A percentile compares a stretch with the other conserved stretches of the same genome.
Evolutionary conservation across 53 echinoderm and acorn worm species (phyloP).

Genomic region (Crossaster papposus): DNA sequence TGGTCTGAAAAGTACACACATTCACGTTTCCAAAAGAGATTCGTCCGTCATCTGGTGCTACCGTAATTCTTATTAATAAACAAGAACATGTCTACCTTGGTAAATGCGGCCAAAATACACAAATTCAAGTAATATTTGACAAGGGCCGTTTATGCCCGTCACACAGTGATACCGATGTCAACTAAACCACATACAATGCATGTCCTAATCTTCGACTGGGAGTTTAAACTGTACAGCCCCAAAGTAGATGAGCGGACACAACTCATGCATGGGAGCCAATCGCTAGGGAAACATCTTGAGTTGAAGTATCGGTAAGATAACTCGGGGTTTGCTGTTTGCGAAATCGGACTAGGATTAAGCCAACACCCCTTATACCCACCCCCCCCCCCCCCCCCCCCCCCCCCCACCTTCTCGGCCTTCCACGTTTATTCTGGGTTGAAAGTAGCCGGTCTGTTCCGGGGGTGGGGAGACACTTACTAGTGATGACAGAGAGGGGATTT

Average conservation of each 20-base stretch:
- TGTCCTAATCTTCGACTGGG: background rate
- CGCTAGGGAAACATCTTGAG: conserved; percentile 24
- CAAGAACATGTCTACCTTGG: no score
- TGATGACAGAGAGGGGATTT: background rate
- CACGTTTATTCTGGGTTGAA: background rate
- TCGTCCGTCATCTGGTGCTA: no score
- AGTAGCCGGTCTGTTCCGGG: background rate
- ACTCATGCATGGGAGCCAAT: conserved; percentile 5
- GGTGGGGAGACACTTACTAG: background rate
- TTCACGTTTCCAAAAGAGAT: no score
- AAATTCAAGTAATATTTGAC: no score
- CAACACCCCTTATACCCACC: background rate
- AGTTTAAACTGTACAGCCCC: background rate
- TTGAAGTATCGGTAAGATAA: conserved; percentile 1
- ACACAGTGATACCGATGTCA: background rate
- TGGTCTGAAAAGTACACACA: no score
- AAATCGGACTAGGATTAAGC: background rate
- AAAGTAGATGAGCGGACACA: background rate
- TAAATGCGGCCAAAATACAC: no score
- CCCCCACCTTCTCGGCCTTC: no score
- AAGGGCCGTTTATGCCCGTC: no score
- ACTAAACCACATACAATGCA: background rate
- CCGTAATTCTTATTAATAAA: no score
- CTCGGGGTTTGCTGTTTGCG: background rate
- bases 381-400: no score